Conservation (phyloP, 2,797 vertebrate genomes). For the Scyliorhinus canicula region DNA sequence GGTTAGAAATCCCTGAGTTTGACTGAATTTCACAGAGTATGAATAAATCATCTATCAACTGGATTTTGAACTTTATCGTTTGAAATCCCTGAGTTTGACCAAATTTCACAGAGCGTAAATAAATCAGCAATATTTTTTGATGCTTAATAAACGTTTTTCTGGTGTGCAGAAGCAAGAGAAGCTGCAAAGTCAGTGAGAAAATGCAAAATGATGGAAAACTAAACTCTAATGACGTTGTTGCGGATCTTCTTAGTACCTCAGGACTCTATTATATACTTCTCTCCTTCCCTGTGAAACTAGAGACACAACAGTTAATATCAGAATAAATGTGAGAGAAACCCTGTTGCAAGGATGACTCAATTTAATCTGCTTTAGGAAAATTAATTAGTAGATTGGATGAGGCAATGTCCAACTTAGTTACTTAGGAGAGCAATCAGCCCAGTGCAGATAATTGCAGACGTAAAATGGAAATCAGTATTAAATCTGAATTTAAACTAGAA, state of each 20-base stretch:
- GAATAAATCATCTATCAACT: too few relatives aligned
- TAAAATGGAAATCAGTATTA: background rate
- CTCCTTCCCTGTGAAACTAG: slow-evolving; percentile 8
- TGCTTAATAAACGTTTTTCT: background rate
- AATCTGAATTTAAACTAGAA: background rate
- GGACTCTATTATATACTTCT: background rate
- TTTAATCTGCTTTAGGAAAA: background rate
- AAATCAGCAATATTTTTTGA: background rate
- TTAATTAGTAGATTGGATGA: background rate
- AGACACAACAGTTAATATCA: background rate
- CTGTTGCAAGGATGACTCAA: background rate
- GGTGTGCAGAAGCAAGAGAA: background rate
- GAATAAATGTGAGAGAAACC: background rate
- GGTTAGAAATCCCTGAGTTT: background rate
- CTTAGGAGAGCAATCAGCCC: background rate
- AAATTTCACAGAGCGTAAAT: background rate
- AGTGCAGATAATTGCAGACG: background rate
- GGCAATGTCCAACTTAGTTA: background rate
- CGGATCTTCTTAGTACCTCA: background rate
- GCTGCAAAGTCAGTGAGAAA: too few relatives aligned
- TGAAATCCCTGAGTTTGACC: background rate
- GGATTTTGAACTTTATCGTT: background rate
- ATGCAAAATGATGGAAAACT: background rate
- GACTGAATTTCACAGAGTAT: background rate
- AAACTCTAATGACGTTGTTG: background rate